Percentiles rank a stretch among this genome's conserved stretches.
Evolutionary conservation across 2,797 vertebrate species (phyloP).

Genomic region (Cyclopterus lumpus): DNA sequence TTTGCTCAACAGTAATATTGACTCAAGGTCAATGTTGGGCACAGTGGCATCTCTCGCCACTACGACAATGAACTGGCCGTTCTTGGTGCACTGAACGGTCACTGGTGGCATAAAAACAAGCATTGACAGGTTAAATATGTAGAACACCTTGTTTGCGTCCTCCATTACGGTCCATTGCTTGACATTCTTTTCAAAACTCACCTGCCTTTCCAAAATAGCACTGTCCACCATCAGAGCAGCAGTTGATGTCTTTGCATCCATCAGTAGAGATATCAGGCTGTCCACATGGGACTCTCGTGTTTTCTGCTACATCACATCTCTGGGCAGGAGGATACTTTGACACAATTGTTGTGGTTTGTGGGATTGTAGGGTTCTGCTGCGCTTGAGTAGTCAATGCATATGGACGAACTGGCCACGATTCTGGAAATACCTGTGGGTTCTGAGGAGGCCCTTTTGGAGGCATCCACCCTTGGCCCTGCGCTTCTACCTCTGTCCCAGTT

Average conservation of each 20-base stretch:
- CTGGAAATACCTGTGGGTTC: too few relatives aligned
- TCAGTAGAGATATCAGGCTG: slow-evolving; percentile 26
- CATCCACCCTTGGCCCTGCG: too few relatives aligned
- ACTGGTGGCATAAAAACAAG: slow-evolving; percentile 57
- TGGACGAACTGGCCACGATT: too few relatives aligned
- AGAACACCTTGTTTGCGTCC: background rate
- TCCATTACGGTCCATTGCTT: background rate
- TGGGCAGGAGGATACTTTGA: background rate
- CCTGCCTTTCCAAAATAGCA: slow-evolving; percentile 80
- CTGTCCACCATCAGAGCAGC: slow-evolving; percentile 70
- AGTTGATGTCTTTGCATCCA: slow-evolving; percentile 65
- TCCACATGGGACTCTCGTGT: slow-evolving; percentile 72
- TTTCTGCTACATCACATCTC: slow-evolving; percentile 55
- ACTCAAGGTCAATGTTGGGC: slow-evolving; percentile 68
- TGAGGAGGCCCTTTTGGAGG: too few relatives aligned
- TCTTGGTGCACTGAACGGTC: slow-evolving; percentile 81
- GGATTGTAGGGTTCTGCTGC: too few relatives aligned
- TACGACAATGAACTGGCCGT: slow-evolving; percentile 78
- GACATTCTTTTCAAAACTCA: slow-evolving; percentile 30
- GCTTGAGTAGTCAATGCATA: too few relatives aligned
- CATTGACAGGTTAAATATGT: background rate
- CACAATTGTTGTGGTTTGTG: background rate
- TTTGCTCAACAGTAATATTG: slow-evolving; percentile 56
- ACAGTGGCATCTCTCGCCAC: slow-evolving; percentile 72
- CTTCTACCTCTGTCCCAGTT: too few relatives aligned